Evolutionary conservation across 2,888 invertebrate genomes (phyloP).

Genomic region (Caenorhabditis zanzibari): DNA sequence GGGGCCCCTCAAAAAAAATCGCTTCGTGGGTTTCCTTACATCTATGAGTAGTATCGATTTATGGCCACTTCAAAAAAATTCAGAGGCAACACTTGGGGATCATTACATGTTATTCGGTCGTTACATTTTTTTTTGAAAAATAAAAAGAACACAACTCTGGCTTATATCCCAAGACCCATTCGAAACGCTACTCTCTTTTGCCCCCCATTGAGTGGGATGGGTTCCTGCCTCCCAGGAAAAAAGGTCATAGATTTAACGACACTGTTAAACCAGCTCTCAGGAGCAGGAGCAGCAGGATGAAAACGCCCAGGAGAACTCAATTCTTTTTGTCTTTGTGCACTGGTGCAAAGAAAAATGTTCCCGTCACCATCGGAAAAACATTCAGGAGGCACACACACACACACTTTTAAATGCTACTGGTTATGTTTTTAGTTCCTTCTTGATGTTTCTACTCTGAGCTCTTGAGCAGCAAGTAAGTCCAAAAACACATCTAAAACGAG

Average conservation of each 20-base stretch:
- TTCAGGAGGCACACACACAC: not conserved
- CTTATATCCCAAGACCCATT: not conserved
- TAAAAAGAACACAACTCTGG: too few species aligned
- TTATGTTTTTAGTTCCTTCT: not conserved
- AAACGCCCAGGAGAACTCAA: not conserved
- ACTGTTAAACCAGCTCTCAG: not conserved
- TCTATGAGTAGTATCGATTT: too few species aligned
- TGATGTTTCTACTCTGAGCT: constrained; percentile 11
- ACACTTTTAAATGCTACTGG: not conserved
- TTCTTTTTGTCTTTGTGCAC: constrained; percentile 5
- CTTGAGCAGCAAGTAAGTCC: not conserved
- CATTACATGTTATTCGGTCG: too few species aligned
- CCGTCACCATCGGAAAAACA: not conserved
- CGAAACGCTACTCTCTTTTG: not conserved
- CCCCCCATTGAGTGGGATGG: not conserved
- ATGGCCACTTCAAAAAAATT: too few species aligned
- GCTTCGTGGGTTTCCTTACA: too few species aligned
- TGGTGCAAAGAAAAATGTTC: not conserved
- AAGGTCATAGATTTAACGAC: constrained; percentile 22
- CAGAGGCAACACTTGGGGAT: too few species aligned
- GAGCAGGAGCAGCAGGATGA: not conserved
- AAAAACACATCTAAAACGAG: constrained; percentile 12
- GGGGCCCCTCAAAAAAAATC: too few species aligned
- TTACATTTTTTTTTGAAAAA: too few species aligned
- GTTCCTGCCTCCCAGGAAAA: constrained; percentile 12